These are phyloP conservation scores for Parnassius smintheus DNA, from an alignment of 2,888 invertebrate species.

Conservation along the genomic window DNA sequence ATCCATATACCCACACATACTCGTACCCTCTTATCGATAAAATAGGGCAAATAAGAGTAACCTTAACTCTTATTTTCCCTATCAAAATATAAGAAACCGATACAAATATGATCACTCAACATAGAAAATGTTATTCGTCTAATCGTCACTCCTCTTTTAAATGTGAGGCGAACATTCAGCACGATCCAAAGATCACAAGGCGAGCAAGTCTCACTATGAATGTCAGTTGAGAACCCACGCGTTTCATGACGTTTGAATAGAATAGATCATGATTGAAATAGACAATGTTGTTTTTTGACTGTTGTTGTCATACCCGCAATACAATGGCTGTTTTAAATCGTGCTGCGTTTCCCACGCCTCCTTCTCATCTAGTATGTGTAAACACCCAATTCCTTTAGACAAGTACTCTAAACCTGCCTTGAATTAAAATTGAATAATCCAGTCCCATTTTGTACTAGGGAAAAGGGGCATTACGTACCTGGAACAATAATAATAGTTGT, in stretches of 20 bases:
- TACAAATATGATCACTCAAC: too few relatives aligned
- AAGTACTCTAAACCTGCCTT: not conserved
- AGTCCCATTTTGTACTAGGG: not conserved
- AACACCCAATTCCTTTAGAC: conserved; percentile 8
- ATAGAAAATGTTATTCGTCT: conserved; percentile 11
- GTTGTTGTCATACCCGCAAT: conserved; percentile 17
- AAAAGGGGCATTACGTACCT: conserved; percentile 17
- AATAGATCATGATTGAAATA: conserved; percentile 21
- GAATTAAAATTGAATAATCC: not conserved
- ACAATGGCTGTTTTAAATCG: conserved; percentile 25
- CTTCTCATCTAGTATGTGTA: conserved; percentile 8
- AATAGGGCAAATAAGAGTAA: too few relatives aligned
- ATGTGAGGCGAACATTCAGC: conserved; percentile 5
- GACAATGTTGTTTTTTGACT: conserved; percentile 22
- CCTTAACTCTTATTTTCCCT: too few relatives aligned
- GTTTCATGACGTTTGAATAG: conserved; percentile 26
- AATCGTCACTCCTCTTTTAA: conserved; percentile 2
- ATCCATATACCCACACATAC: too few relatives aligned
- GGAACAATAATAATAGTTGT: conserved; percentile 13
- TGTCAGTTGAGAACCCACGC: conserved; percentile 16
- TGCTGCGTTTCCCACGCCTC: conserved; percentile 1
- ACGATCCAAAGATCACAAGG: conserved; percentile 19
- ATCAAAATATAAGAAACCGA: too few relatives aligned
- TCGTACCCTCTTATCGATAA: too few relatives aligned
- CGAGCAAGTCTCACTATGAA: conserved; percentile 18